A percentile compares a stretch with the other conserved stretches of the same genome.
These are phyloP conservation scores for Amphipoea lucens DNA, from an alignment of 2,888 invertebrate species.

Conservation along the genomic window DNA sequence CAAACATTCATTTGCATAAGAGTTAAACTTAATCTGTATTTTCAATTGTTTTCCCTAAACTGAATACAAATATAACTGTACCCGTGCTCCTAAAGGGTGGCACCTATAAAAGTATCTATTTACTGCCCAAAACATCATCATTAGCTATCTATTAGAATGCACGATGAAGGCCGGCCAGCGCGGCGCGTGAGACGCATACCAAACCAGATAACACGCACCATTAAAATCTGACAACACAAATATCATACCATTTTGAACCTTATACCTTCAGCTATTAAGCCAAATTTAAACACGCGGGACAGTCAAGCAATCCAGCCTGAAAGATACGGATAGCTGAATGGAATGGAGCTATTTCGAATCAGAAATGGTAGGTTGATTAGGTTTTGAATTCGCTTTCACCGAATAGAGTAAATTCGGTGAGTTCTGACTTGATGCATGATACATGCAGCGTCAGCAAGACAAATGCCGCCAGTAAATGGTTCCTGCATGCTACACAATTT, in stretches of 20 bases:
- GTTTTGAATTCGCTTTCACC: constrained; percentile 74
- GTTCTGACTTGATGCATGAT: constrained; percentile 72
- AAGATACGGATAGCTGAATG: constrained; percentile 69
- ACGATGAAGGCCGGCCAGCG: constrained; percentile 63
- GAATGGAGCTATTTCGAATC: constrained; percentile 74
- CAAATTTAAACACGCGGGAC: constrained; percentile 45
- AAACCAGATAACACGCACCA: constrained; percentile 66
- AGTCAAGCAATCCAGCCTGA: constrained; percentile 51
- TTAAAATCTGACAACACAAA: constrained; percentile 61
- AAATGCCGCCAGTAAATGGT: constrained; percentile 35
- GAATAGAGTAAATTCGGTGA: constrained; percentile 71
- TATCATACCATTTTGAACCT: constrained; percentile 54
- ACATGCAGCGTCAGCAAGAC: constrained; percentile 62
- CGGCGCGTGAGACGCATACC: constrained; percentile 73
- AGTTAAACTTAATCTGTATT: constrained; percentile 23
- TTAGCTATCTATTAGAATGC: constrained; percentile 79
- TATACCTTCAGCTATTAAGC: constrained; percentile 45
- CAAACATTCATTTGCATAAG: constrained; percentile 26
- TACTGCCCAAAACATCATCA: constrained; percentile 73
- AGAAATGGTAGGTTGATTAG: constrained; percentile 77
- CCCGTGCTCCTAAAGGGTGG: constrained; percentile 10
- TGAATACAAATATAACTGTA: constrained; percentile 28
- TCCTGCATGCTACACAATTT: constrained; percentile 26
- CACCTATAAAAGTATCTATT: constrained; percentile 61
- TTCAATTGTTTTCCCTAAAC: constrained; percentile 31